A percentile compares a stretch with the other conserved stretches of the same genome.
Conservation (phyloP, 2,113 vertebrate genomes). For the Anolis sagrei region DNA sequence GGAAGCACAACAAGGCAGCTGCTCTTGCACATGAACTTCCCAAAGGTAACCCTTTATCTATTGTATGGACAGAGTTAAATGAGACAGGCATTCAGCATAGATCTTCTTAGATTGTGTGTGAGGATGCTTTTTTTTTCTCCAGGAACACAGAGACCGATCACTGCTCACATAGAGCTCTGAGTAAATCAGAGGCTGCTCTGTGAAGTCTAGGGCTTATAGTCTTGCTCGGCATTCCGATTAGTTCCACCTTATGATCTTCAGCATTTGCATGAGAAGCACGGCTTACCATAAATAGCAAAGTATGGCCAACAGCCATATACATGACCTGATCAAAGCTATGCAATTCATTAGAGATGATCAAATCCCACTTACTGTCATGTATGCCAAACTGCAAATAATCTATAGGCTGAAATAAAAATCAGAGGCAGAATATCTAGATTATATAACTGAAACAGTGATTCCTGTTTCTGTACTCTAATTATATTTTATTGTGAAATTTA, state of each 20-base stretch:
- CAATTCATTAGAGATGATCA: background rate
- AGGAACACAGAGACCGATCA: no score
- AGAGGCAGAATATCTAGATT: background rate
- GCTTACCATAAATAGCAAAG: background rate
- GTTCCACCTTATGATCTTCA: background rate
- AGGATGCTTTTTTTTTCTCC: background rate
- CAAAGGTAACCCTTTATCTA: no score
- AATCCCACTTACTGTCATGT: constrained; percentile 13
- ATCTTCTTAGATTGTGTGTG: no score
- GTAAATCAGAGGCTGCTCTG: background rate
- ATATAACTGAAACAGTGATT: background rate
- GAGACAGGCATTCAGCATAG: no score
- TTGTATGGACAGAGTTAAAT: no score
- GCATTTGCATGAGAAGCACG: background rate
- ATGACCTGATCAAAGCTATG: background rate
- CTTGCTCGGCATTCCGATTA: background rate
- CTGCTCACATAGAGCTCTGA: background rate
- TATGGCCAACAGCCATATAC: background rate
- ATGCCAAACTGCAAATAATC: background rate
- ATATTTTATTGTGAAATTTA: background rate
- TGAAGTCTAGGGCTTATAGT: background rate
- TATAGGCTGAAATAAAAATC: constrained; percentile 15
- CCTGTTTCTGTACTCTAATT: background rate
- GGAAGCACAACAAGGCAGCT: no score
- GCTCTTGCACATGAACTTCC: background rate